Conservation (phyloP, 1,140 invertebrate species). For the Propsilocerus akamusi region DNA sequence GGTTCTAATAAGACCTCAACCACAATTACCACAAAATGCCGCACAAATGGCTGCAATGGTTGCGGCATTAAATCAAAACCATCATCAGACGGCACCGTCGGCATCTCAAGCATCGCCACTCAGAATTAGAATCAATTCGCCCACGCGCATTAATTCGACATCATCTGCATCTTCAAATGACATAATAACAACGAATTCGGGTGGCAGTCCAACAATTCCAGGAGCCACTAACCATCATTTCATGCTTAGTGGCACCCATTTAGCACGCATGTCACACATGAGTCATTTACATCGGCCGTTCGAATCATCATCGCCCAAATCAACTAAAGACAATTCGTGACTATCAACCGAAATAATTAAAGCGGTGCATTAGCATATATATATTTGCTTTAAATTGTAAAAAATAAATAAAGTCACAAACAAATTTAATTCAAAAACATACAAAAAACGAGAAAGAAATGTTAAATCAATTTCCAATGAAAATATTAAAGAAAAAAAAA, state of each 20-base stretch:
- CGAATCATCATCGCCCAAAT: background rate
- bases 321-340: background rate
- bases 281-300: background rate
- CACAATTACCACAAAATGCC: slow-evolving; percentile 22
- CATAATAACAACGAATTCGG: background rate
- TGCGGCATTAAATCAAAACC: slow-evolving; percentile 20
- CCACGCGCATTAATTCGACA: slow-evolving; percentile 22
- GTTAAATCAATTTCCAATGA: too few species aligned
- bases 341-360: slow-evolving; percentile 1
- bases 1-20: slow-evolving; percentile 22
- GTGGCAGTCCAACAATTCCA: background rate
- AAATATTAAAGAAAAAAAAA: too few species aligned
- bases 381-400: too few species aligned
- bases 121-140: slow-evolving; percentile 28
- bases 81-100: slow-evolving; percentile 18
- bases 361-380: too few species aligned
- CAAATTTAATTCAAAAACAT: too few species aligned
- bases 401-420: too few species aligned
- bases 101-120: slow-evolving; percentile 23
- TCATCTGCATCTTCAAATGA: background rate
- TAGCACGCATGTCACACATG: background rate
- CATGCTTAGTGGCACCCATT: background rate
- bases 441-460: too few species aligned
- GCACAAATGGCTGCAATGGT: slow-evolving; percentile 22
- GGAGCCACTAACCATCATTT: background rate